Percentiles rank a stretch among this genome's conserved stretches.
These are phyloP conservation scores for Ophonus ardosiacus DNA, from an alignment of 2,888 invertebrate species.

Conservation along the genomic window DNA sequence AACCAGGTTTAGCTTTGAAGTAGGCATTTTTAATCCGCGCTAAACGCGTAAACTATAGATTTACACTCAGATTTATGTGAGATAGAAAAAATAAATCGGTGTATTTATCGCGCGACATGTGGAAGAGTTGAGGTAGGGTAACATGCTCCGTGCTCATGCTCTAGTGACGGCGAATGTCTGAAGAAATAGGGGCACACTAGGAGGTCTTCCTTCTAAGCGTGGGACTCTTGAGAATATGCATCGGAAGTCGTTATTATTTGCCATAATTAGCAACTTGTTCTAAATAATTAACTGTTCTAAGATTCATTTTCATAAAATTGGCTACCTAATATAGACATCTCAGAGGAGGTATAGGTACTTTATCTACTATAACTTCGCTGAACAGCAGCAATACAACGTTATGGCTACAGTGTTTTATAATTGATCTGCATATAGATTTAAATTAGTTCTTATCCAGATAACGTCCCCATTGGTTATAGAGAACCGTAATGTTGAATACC, in stretches of 20 bases:
- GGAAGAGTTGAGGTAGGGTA: not conserved
- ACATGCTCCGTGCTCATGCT: not conserved
- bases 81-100: conserved; percentile 10
- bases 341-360: not conserved
- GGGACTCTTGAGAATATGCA: not conserved
- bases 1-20: conserved; percentile 11
- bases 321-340: not conserved
- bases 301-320: not conserved
- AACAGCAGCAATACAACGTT: not conserved
- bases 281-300: not conserved
- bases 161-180: not conserved
- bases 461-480: too few relatives aligned
- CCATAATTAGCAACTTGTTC: not conserved
- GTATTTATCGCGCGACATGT: conserved; percentile 35
- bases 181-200: not conserved
- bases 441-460: too few relatives aligned
- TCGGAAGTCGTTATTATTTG: not conserved
- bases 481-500: too few relatives aligned
- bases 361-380: not conserved
- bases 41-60: conserved; percentile 36
- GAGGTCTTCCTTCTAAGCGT: not conserved
- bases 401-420: too few relatives aligned
- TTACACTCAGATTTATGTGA: conserved; percentile 23
- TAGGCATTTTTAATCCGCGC: conserved; percentile 28
- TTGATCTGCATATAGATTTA: too few relatives aligned